Evolutionary conservation across 2,113 vertebrate species (phyloP), one percentile per base, ranked within the genome.

Genomic region (Pseudopodoces humilis): DNA sequence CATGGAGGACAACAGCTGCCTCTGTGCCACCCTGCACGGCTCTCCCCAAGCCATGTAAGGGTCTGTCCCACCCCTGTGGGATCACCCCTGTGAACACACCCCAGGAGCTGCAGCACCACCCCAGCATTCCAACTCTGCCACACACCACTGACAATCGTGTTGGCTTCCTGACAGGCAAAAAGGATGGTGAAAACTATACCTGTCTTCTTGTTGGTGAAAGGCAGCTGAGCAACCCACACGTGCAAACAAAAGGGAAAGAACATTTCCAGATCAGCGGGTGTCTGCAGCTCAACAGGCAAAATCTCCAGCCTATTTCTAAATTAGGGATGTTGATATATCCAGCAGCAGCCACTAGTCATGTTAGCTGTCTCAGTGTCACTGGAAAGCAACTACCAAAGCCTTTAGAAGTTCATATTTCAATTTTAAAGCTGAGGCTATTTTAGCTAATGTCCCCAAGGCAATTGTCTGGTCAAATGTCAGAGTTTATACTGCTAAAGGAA

Each of bases 381-480:
- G 60, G 60, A 82, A 84, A 90, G 80, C 53, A 81, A 53, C 88
- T 72, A 94, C 69, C 86, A 93, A 84, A 95, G 69, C 62, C 83
- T 94, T 90, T 72, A 78, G 86, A 96, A 96, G 80, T 96, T 95
- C 92, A 68, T 90, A 92, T 93, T 96, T 92, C 94, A 94, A 62
- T 93, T 95, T 95, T 95, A 97, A 94, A 93, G 86, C 90, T 72
- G 56, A 96, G 80, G 83, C 72, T 97, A 78, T 96, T 97, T 92
- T 94, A 96, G 83, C 76, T 88, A 96, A 90, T 79, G 86, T 70
- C 88, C 80, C 72, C 80, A 86, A 92, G 90, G 94, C 80, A 92
- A 90, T 81, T 72, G 64, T 81, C 86, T 84, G 92, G 95, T 97
- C 95, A 96, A 94, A 91, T 91, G 93, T 96, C 93, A 96, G 88